Percentiles rank a stretch among this genome's conserved stretches.
Evolutionary conservation across 2,797 vertebrate genomes (phyloP).

Genomic region (Acropternis orthonyx): DNA sequence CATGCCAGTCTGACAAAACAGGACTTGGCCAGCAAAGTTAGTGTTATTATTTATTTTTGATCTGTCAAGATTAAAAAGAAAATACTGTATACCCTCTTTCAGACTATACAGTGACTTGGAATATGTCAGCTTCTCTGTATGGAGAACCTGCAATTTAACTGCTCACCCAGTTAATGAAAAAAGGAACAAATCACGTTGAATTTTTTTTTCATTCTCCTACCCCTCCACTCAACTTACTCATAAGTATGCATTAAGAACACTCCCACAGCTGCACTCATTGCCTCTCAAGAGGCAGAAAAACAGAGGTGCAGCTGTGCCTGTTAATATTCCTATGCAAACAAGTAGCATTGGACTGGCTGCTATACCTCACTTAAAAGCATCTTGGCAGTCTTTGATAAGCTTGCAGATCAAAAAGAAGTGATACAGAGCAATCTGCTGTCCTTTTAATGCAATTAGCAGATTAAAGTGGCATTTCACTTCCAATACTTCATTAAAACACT

Average conservation of each 20-base stretch:
- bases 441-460: slow-evolving; percentile 62
- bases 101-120: background rate
- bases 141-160: background rate
- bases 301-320: background rate
- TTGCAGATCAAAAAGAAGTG: slow-evolving; percentile 24
- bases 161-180: background rate
- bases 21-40: background rate
- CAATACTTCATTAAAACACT: slow-evolving; percentile 32
- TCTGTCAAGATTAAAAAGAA: background rate
- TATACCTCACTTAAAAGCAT: slow-evolving; percentile 34
- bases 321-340: slow-evolving; percentile 50
- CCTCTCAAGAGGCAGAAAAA: background rate
- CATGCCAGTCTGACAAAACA: background rate
- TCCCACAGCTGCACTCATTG: slow-evolving; percentile 11
- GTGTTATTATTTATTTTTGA: background rate
- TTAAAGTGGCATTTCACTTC: slow-evolving; percentile 52
- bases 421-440: slow-evolving; percentile 17
- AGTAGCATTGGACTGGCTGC: background rate
- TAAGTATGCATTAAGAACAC: background rate
- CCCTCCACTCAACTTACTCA: background rate
- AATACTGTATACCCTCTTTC: background rate
- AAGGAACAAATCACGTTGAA: background rate
- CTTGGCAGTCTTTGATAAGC: slow-evolving; percentile 24
- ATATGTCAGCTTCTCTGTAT: background rate
- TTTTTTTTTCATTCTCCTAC: background rate